Evolutionary conservation across 1,140 invertebrate species (phyloP).

Genomic region (Drosophila murphyi): DNA sequence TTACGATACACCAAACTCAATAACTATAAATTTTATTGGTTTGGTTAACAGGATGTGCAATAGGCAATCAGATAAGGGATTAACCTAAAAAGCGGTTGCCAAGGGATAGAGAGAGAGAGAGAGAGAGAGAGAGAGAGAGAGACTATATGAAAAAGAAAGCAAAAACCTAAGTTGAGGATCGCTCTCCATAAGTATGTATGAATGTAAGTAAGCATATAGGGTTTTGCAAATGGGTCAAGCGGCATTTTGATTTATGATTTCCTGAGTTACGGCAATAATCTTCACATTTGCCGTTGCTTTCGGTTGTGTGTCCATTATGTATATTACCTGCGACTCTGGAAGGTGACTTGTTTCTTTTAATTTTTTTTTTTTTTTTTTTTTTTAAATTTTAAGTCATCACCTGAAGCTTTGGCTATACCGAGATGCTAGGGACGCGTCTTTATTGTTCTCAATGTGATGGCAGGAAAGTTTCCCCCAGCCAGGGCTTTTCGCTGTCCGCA

Average conservation of each 20-base stretch:
- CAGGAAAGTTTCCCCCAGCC: not conserved
- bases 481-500: slow-evolving; percentile 5
- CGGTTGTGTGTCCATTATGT: slow-evolving; percentile 1
- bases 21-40: not conserved
- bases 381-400: not conserved
- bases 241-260: slow-evolving; percentile 49
- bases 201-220: not conserved
- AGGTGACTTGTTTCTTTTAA: not conserved
- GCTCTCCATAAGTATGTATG: not conserved
- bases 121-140: not conserved
- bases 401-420: slow-evolving; percentile 2
- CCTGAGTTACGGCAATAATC: slow-evolving; percentile 32
- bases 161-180: slow-evolving; percentile 14
- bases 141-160: slow-evolving; percentile 17
- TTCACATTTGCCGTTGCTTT: slow-evolving; percentile 6
- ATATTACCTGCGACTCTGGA: slow-evolving; percentile 1
- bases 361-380: not conserved
- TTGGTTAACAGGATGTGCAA: slow-evolving; percentile 25
- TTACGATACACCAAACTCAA: slow-evolving; percentile 4
- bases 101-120: not conserved
- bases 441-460: slow-evolving; percentile 11
- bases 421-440: slow-evolving; percentile 15
- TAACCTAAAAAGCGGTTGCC: slow-evolving; percentile 21
- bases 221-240: slow-evolving; percentile 43
- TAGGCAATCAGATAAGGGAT: slow-evolving; percentile 24